Base-by-base conservation (phyloP, 2,888 invertebrate species). In the Cerceris rybyensis region DNA sequence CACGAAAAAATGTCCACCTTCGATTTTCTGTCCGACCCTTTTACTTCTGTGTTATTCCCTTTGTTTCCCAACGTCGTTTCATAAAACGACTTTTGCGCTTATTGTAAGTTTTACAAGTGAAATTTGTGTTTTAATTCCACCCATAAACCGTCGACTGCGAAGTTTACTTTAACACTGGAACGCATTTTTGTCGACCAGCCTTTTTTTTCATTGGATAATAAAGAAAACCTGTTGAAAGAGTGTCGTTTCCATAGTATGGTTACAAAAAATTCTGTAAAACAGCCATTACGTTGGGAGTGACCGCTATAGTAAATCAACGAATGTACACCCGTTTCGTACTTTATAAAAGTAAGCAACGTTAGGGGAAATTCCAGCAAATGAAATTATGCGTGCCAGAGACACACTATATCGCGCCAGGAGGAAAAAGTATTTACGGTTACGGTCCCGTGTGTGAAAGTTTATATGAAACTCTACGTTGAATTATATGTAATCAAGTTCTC, bases 321-420 rank as follows among this genome's bases (percentile, higher is more conserved):
- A 7, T n/a, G 41, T 42, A 59, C 39, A 41, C 42, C 14, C 9
- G 41, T 9, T 41, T 41, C 41, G 39, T 42, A 41, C 14, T 59
- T 59, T 59, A 59, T 59, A 14, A 59, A 59, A 46, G 17, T 14
- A 59, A 42, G 13, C 39, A 59, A 41, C n/a, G 42, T 42, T 13
- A 41, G 41, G 41, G 8, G 41, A 42, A 39, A 59, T 13, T 59
- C 58, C 7, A 14, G 39, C 41, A 59, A 59, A 59, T 59, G 11
- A 59, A 59, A 59, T 59, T 59, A 59, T 59, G 42, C 58, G 41
- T 7, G 13, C 6, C 6, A 11, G 42, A 59, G 41, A n/a, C 9
- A n/a, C 11, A 50, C 42, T 28, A 14, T 7, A 13, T 59, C 17
- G 9, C 13, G 39, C 13, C n/a, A 13, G 42, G 11, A 41, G 7